These are phyloP conservation scores for Grus americana DNA, from an alignment of 2,113 vertebrate species.

Conservation along the genomic window DNA sequence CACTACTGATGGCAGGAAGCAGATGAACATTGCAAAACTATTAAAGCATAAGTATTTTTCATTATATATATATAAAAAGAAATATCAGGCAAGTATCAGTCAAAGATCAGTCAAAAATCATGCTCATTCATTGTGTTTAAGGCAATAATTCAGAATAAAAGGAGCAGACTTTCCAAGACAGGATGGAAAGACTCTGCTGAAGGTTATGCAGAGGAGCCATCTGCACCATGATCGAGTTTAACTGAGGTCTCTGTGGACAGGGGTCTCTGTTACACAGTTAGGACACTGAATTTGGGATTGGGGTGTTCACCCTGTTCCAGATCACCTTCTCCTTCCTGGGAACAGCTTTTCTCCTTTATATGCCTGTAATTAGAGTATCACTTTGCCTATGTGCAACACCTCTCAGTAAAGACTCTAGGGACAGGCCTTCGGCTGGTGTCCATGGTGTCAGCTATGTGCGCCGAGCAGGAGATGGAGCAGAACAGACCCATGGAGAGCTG, in stretches of 20 bases:
- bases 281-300: not conserved
- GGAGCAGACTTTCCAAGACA: not conserved
- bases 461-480: not conserved
- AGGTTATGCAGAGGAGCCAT: not conserved
- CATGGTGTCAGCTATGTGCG: fast-evolving
- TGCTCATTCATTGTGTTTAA: not conserved
- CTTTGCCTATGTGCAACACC: not conserved
- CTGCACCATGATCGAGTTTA: not conserved
- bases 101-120: not conserved
- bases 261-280: not conserved
- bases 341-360: not conserved
- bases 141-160: not conserved
- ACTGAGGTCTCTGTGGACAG: not conserved
- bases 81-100: not conserved
- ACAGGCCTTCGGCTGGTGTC: not conserved
- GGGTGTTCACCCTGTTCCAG: not conserved
- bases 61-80: not conserved
- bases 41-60: not conserved
- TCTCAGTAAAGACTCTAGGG: not conserved
- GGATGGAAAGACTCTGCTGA: not conserved
- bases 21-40: not conserved
- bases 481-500: not conserved
- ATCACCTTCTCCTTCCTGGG: not conserved
- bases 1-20: not conserved
- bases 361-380: not conserved